Percentiles rank a stretch among this genome's conserved stretches.
phyloP scores from a whole-genome alignment of 1,140 invertebrate genomes.

The Hydropsyche tenuis region DNA sequence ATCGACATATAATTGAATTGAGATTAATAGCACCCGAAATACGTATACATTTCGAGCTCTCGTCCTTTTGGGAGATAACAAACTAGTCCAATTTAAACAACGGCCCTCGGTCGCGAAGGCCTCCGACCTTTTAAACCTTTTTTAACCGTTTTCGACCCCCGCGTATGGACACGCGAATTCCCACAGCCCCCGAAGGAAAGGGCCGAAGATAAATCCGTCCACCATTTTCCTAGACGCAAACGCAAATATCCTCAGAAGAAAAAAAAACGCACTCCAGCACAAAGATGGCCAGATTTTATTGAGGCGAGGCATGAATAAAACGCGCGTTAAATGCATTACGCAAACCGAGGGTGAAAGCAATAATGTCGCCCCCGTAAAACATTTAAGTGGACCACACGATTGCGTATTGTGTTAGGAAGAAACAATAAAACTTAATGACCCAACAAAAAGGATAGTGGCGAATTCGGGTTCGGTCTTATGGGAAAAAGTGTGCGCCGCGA shows the following conservation, averaged over 20 bases:
- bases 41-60: too few species aligned
- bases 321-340: neutral
- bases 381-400: conserved; percentile 24
- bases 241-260: neutral
- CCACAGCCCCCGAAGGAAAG: neutral
- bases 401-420: conserved; percentile 18
- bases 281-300: too few species aligned
- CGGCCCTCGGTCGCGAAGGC: neutral
- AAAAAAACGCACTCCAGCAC: too few species aligned
- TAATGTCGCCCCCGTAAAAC: conserved; percentile 18
- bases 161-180: neutral
- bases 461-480: neutral
- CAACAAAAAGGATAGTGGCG: conserved; percentile 14
- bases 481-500: neutral
- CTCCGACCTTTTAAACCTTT: conserved; percentile 5
- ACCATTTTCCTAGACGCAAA: neutral
- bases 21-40: too few species aligned
- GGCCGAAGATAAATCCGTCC: neutral
- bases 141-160: neutral
- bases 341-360: conserved; percentile 6
- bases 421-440: conserved; percentile 34
- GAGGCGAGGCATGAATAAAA: neutral
- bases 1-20: too few species aligned
- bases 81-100: conserved; percentile 11
- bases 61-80: conserved; percentile 11